Evolutionary conservation across 2,888 invertebrate species (phyloP).

Genomic region (Cylindroiulus punctatus): DNA sequence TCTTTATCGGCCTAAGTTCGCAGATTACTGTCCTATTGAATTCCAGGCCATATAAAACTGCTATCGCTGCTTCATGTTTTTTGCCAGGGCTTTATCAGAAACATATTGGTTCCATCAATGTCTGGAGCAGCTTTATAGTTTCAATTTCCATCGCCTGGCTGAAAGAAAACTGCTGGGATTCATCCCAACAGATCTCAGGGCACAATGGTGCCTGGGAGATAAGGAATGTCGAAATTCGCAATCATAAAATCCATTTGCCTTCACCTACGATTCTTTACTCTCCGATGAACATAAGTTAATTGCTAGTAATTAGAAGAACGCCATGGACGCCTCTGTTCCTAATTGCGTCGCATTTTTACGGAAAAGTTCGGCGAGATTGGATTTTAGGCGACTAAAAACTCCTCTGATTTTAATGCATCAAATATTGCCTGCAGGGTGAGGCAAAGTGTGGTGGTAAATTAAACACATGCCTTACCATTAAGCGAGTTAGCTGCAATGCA

Average conservation of each 20-base stretch:
- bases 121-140: constrained; percentile 31
- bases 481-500: no score
- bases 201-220: constrained; percentile 34
- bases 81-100: background rate
- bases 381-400: no score
- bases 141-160: constrained; percentile 26
- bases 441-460: no score
- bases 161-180: constrained; percentile 19
- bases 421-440: no score
- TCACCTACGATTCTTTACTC: constrained; percentile 37
- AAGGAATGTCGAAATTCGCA: constrained; percentile 38
- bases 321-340: background rate
- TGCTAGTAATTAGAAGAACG: constrained; percentile 27
- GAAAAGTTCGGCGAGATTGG: background rate
- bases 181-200: constrained; percentile 22
- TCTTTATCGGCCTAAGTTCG: background rate
- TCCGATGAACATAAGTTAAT: constrained; percentile 31
- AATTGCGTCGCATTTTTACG: background rate
- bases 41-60: background rate
- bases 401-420: no score
- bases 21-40: background rate
- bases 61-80: background rate
- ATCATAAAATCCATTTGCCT: constrained; percentile 37
- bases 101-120: constrained; percentile 42
- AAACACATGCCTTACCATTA: no score